phyloP scores from a whole-genome alignment of 92 coral and sea anemone genomes.

The Parazoanthus darwini region DNA sequence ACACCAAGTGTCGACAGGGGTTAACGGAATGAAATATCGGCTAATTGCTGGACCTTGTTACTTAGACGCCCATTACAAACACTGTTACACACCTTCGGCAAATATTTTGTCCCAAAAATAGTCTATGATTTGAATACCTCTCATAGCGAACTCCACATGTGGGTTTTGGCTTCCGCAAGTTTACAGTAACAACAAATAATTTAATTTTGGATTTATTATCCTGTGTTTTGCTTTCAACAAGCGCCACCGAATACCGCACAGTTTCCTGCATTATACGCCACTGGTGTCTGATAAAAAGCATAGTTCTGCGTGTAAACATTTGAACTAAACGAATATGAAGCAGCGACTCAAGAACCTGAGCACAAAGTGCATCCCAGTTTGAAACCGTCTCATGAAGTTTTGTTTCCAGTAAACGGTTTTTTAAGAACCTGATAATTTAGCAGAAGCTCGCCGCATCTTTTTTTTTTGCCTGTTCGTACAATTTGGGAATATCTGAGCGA shows the following conservation, averaged over 20 bases:
- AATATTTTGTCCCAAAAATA: background rate
- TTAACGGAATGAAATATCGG: background rate
- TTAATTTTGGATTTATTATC: conserved; percentile 9
- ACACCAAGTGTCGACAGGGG: conserved; percentile 10
- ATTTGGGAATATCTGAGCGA: background rate
- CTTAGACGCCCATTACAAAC: background rate
- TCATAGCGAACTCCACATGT: background rate
- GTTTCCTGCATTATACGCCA: background rate
- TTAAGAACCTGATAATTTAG: background rate
- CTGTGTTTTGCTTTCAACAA: conserved; percentile 5
- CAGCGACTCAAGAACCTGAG: background rate
- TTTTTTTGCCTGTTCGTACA: too few relatives aligned
- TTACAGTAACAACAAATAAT: background rate
- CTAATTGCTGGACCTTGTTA: background rate
- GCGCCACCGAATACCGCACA: conserved; percentile 3
- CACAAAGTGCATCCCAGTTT: background rate
- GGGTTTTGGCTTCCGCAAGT: background rate
- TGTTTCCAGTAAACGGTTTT: too few relatives aligned
- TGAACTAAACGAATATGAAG: too few relatives aligned
- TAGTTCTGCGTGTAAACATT: too few relatives aligned
- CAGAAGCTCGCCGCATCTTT: background rate
- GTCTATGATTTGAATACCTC: background rate
- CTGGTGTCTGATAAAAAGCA: background rate
- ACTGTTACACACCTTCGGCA: background rate
- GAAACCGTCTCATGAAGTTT: too few relatives aligned